Percentiles rank a stretch among this genome's conserved stretches.
These are phyloP conservation scores for Malurus leucopterus DNA, from an alignment of 2,797 vertebrate species.

Conservation along the genomic window DNA sequence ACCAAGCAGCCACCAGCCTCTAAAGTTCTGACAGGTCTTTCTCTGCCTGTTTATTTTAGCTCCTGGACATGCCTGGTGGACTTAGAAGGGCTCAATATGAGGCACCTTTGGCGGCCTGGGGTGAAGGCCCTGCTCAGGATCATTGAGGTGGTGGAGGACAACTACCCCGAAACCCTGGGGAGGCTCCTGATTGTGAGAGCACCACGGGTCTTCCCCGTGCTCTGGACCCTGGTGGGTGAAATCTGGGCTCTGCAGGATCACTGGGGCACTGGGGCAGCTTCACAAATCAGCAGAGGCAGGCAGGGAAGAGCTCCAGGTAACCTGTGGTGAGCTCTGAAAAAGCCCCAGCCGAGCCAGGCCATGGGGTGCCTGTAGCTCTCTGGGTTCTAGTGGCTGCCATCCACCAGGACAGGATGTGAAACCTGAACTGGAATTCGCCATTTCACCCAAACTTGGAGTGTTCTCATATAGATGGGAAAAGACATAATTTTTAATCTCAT, in stretches of 20 bases:
- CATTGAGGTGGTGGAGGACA: constrained; percentile 91
- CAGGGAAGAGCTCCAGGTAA: background rate
- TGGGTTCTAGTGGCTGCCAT: background rate
- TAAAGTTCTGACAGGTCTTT: background rate
- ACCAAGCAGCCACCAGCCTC: background rate
- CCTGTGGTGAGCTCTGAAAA: background rate
- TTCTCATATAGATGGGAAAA: background rate
- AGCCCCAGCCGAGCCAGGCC: background rate
- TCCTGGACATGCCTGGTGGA: constrained; percentile 94
- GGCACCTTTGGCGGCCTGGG: constrained; percentile 91
- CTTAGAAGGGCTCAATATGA: constrained; percentile 92
- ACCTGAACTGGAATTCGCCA: background rate
- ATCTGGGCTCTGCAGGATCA: background rate
- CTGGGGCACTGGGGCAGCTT: background rate
- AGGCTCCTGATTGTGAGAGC: constrained; percentile 88
- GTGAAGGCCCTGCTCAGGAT: constrained; percentile 89
- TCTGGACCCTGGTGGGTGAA: constrained; percentile 90
- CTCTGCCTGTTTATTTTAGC: constrained; percentile 50
- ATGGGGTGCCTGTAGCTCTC: background rate
- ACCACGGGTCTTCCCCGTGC: constrained; percentile 89
- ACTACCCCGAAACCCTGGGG: constrained; percentile 92
- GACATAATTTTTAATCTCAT: background rate
- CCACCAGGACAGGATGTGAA: background rate
- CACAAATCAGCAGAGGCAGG: background rate
- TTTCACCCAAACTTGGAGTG: background rate